A percentile compares a stretch with the other conserved stretches of the same genome.
These are phyloP conservation scores for Meriones unguiculatus DNA, from an alignment of 2,113 vertebrate genomes.

Conservation along the genomic window DNA sequence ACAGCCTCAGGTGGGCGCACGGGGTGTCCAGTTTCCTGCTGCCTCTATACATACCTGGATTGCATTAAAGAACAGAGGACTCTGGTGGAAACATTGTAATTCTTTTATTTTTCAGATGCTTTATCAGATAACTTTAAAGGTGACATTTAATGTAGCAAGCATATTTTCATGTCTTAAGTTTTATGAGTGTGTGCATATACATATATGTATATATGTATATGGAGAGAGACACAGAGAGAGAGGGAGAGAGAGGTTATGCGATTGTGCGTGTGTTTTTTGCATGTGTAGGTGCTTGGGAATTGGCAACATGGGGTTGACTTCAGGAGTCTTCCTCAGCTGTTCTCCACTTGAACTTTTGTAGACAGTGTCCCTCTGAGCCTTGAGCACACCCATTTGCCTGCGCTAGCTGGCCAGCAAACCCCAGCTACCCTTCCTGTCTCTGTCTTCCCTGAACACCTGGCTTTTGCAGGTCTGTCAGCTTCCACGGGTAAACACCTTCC, in stretches of 20 bases:
- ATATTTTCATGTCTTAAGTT: conserved; percentile 27
- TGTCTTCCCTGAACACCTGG: too few relatives aligned
- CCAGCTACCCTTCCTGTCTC: neutral
- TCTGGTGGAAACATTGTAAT: neutral
- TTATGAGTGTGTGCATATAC: neutral
- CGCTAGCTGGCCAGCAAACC: neutral
- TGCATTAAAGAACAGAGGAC: neutral
- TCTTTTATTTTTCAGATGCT: conserved; percentile 3
- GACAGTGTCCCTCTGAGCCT: neutral
- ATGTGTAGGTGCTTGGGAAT: neutral
- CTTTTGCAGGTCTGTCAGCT: neutral
- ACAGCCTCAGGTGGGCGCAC: accelerated
- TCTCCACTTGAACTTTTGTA: neutral
- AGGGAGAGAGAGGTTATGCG: neutral
- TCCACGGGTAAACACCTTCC: neutral
- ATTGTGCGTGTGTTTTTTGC: neutral
- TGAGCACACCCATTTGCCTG: neutral
- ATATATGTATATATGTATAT: neutral
- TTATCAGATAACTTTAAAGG: conserved; percentile 29
- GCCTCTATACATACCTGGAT: neutral
- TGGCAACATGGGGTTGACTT: neutral
- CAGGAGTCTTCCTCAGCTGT: neutral
- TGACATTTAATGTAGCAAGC: conserved; percentile 5
- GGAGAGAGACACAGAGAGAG: too few relatives aligned
- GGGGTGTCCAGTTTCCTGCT: neutral